Evolutionary conservation across 2,797 vertebrate species (phyloP).

Genomic region (Phoebastria nigripes): DNA sequence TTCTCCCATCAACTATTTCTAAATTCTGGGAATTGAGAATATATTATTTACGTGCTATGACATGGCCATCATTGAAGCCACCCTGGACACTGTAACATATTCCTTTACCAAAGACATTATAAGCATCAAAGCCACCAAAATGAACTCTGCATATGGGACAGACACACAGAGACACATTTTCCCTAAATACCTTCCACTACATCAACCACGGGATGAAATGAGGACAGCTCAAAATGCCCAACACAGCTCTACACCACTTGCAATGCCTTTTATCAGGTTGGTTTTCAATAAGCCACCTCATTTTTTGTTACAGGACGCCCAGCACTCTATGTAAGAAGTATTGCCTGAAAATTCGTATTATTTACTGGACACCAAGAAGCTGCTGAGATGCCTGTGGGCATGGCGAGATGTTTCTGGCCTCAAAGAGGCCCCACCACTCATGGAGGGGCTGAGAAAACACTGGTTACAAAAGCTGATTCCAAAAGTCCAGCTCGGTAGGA

Average conservation of each 20-base stretch:
- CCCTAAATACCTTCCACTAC: not conserved
- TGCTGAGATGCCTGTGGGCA: not conserved
- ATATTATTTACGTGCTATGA: not conserved
- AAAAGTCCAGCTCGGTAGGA: not conserved
- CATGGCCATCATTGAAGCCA: not conserved
- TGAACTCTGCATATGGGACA: not conserved
- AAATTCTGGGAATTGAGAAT: not conserved
- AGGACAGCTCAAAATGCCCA: not conserved
- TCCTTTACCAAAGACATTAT: not conserved
- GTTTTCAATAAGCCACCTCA: not conserved
- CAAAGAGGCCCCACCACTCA: not conserved
- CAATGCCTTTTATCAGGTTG: not conserved
- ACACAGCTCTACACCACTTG: fast-evolving
- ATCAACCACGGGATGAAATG: not conserved
- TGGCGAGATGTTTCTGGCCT: not conserved
- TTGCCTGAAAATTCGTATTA: not conserved
- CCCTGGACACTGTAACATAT: not conserved
- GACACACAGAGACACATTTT: not conserved
- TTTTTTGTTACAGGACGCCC: not conserved
- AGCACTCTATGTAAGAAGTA: not conserved
- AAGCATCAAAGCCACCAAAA: not conserved
- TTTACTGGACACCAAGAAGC: not conserved
- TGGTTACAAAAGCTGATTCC: not conserved
- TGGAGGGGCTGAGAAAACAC: not conserved
- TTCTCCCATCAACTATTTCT: not conserved